These are phyloP conservation scores for Quadriops clusia DNA, from an alignment of 2,888 invertebrate genomes.

Conservation along the genomic window DNA sequence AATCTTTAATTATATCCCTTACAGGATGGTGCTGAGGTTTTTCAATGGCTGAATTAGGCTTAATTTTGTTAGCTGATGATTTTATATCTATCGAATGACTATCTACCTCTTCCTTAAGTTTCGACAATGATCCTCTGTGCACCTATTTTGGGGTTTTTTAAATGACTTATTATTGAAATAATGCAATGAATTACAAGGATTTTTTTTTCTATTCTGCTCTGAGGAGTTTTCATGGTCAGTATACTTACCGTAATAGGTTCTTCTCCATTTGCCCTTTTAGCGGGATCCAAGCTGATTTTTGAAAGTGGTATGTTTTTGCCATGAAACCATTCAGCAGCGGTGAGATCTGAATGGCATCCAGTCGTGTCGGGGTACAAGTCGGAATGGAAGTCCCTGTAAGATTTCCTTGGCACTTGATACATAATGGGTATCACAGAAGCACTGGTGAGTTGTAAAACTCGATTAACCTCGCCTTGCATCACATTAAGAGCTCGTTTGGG, in stretches of 20 bases:
- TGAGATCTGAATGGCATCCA: slow-evolving; percentile 67
- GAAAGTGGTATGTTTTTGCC: slow-evolving; percentile 64
- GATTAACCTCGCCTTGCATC: slow-evolving; percentile 95
- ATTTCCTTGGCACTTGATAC: slow-evolving; percentile 56
- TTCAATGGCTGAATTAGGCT: slow-evolving; percentile 36
- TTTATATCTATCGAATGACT: too few species aligned
- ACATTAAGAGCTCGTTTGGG: slow-evolving; percentile 86
- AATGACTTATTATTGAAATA: too few species aligned
- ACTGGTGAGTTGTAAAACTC: slow-evolving; percentile 77
- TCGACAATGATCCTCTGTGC: slow-evolving; percentile 45
- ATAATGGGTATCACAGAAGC: slow-evolving; percentile 83
- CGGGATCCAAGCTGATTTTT: slow-evolving; percentile 75
- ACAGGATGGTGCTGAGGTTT: slow-evolving; percentile 46
- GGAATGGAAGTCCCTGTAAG: slow-evolving; percentile 74
- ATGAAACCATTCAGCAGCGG: slow-evolving; percentile 71
- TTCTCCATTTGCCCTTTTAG: slow-evolving; percentile 52
- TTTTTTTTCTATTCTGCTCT: too few species aligned
- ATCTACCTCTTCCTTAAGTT: slow-evolving; percentile 37
- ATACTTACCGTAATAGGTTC: slow-evolving; percentile 48
- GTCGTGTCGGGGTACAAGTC: slow-evolving; percentile 89
- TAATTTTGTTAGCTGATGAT: slow-evolving; percentile 21
- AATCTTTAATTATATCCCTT: slow-evolving; percentile 49
- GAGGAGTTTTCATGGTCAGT: too few species aligned
- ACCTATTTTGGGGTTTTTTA: slow-evolving; percentile 38
- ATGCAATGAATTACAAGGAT: too few species aligned